Conservation (phyloP, 2,113 vertebrate genomes). For the Spilogale gracilis region DNA sequence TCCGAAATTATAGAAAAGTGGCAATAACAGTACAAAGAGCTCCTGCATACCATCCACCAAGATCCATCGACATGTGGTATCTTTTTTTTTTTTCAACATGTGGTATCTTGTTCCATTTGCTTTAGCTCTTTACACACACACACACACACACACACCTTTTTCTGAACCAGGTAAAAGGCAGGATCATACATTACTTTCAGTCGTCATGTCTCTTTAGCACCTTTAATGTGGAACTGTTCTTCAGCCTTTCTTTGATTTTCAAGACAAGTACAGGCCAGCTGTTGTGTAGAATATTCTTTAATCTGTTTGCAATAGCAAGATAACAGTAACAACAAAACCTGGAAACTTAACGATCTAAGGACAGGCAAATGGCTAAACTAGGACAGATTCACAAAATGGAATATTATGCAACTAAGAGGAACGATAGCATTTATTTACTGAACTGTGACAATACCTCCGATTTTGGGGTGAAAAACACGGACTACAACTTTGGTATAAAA, state of each 20-base stretch:
- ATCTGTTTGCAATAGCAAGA: conserved; percentile 34
- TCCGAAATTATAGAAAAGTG: conserved; percentile 28
- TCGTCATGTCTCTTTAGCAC: background rate
- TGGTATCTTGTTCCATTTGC: background rate
- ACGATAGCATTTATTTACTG: background rate
- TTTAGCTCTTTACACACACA: background rate
- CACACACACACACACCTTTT: background rate
- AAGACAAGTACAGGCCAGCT: background rate
- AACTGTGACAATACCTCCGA: background rate
- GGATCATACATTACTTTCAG: background rate
- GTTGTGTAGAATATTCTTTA: conserved; percentile 21
- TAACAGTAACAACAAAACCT: background rate
- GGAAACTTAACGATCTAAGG: background rate
- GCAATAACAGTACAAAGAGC: background rate
- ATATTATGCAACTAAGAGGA: conserved; percentile 26
- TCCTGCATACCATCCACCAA: background rate
- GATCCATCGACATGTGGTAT: background rate
- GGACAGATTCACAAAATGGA: conserved; percentile 32
- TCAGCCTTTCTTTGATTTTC: background rate
- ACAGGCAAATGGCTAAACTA: conserved; percentile 4
- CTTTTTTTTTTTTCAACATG: background rate
- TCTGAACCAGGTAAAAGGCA: conserved; percentile 27
- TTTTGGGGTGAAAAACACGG: background rate
- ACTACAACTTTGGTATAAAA: background rate
- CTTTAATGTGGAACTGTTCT: conserved; percentile 20